Evolutionary conservation across 2,113 vertebrate genomes (phyloP).

Genomic region (Prochilodus magdalenae): DNA sequence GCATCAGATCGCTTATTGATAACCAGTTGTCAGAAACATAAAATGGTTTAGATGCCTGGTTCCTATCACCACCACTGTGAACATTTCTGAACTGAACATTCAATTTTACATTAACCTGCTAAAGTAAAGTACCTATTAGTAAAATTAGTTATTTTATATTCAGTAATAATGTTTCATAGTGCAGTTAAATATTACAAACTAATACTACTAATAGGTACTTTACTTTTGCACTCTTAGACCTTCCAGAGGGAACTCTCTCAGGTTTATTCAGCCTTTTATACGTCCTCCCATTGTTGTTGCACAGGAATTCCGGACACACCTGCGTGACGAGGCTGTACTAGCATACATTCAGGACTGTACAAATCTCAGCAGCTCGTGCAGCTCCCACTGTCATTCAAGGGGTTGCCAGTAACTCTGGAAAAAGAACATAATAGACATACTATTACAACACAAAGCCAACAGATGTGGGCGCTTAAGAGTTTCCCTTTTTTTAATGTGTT

Average conservation of each 20-base stretch:
- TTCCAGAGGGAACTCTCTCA: not conserved
- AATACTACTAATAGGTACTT: no score
- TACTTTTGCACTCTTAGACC: no score
- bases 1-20: no score
- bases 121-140: no score
- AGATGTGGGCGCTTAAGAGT: conserved; percentile 26
- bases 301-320: conserved; percentile 49
- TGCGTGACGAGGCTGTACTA: conserved; percentile 17
- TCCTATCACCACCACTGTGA: no score
- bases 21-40: no score
- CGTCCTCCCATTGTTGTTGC: conserved; percentile 28
- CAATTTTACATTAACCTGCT: no score
- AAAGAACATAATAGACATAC: conserved; percentile 10
- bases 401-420: conserved; percentile 6
- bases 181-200: no score
- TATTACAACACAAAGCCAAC: not conserved
- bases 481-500: conserved; percentile 16
- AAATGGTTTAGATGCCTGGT: no score
- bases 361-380: conserved; percentile 11
- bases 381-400: not conserved
- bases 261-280: conserved; percentile 24
- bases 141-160: no score
- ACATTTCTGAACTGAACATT: no score
- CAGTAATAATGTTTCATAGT: no score
- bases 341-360: conserved; percentile 34